Conservation (phyloP, 2,113 vertebrate species). For the Podocnemis expansa region DNA sequence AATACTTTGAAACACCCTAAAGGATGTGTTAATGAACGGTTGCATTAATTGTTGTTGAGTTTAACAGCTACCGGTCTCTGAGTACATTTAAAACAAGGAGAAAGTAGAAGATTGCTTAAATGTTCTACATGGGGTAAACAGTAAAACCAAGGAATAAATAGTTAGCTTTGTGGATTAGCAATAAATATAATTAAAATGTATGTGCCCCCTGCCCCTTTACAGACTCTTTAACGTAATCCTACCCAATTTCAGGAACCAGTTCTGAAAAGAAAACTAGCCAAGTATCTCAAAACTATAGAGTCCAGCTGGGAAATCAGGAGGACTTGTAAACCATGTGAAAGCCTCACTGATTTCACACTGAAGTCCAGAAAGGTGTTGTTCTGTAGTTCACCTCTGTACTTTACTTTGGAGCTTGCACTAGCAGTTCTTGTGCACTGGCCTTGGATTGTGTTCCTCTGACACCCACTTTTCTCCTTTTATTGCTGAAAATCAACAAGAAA, state of each 20-base stretch:
- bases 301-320: not conserved
- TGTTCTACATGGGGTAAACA: not conserved
- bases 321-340: not conserved
- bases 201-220: not conserved
- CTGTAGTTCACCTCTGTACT: accelerated
- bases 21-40: not conserved
- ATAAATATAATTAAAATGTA: not conserved
- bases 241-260: not conserved
- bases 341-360: accelerated
- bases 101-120: not conserved
- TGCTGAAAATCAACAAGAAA: not conserved
- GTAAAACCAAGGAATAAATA: not conserved
- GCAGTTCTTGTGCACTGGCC: not conserved
- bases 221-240: not conserved
- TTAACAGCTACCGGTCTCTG: accelerated
- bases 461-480: not conserved
- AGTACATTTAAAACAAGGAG: not conserved
- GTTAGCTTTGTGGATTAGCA: not conserved
- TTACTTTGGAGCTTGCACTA: accelerated
- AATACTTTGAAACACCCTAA: accelerated
- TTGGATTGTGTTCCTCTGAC: not conserved
- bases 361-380: not conserved
- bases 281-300: not conserved
- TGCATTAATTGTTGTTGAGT: not conserved
- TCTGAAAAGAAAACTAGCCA: not conserved